Evolutionary conservation across 1,140 invertebrate genomes (phyloP).

Genomic region (Drosophila ercepeae): DNA sequence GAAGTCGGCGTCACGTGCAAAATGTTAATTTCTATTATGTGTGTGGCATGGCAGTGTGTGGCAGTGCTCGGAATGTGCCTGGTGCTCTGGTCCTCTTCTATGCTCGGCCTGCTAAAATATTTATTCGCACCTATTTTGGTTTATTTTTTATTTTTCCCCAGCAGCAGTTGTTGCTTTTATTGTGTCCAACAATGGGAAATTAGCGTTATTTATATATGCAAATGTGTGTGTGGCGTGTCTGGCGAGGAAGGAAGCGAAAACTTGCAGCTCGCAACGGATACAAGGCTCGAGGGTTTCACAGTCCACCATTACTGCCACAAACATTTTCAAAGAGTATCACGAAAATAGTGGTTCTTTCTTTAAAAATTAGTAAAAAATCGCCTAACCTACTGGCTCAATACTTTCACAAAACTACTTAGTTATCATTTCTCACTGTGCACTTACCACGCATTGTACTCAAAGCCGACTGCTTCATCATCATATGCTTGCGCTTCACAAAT

Average conservation of each 20-base stretch:
- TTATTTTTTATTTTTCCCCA: slow-evolving; percentile 9
- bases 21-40: slow-evolving; percentile 80
- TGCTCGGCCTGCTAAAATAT: slow-evolving; percentile 67
- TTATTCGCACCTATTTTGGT: slow-evolving; percentile 75
- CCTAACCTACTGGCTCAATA: too few species aligned
- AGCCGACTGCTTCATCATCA: slow-evolving; percentile 83
- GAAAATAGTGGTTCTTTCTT: neutral
- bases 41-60: slow-evolving; percentile 43
- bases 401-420: neutral
- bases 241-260: slow-evolving; percentile 62
- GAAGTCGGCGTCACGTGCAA: slow-evolving; percentile 64
- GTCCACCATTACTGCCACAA: neutral
- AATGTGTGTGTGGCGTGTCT: slow-evolving; percentile 54
- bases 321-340: neutral
- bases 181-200: slow-evolving; percentile 65
- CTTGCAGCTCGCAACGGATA: slow-evolving; percentile 66
- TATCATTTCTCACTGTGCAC: slow-evolving; percentile 24
- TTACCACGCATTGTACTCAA: slow-evolving; percentile 82
- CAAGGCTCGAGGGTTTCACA: slow-evolving; percentile 17
- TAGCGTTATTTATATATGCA: slow-evolving; percentile 80
- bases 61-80: slow-evolving; percentile 17
- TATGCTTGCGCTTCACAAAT: slow-evolving; percentile 84
- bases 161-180: slow-evolving; percentile 25
- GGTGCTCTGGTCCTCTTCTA: slow-evolving; percentile 1
- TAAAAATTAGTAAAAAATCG: neutral